Base-by-base conservation (phyloP, 1,140 invertebrate species). In the Brachionus paranguensis region DNA sequence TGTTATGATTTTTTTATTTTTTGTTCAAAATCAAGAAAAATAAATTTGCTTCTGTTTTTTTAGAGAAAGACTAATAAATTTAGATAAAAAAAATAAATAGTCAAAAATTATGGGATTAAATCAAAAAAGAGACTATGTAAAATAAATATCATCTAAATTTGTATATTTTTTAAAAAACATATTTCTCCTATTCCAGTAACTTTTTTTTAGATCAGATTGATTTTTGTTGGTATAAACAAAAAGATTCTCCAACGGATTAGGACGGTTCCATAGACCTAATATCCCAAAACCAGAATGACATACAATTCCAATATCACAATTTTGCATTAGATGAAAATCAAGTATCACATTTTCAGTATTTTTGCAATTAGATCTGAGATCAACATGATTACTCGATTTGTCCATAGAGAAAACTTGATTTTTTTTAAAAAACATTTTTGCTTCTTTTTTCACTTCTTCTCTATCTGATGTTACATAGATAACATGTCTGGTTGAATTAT, bases 271-370 rank as follows among this genome's bases (percentile, higher is more conserved):
- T 27, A 78, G 8, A n/a, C 24, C n/a, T 8, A 78, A 10, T 33
- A 78, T 78, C 11, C 76, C 76, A 60, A 78, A 78, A 33, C 76
- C 76, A 20, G 76, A 78, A 55, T 53, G 47, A 37, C 76, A 55
- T n/a, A 78, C 76, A 24, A 78, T 33, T n/a, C 47, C 76, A 53
- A 55, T 78, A 20, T 78, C 76, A 60, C 76, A 78, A 60, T 78
- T 55, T 78, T 78, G 76, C 53, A 78, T 53, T 20, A 55, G 3
- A 53, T 55, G 76, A 78, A 78, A 78, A 60, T 78, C 76, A 41
- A 78, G 11, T 4, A 78, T 4, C 17, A 60, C 47, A 29, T 78
- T 78, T 53, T 55, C 45, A 12, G 53, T 12, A 53, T 78, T 20
- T 53, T 47, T 7, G 17, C 76, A 78, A n/a, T 78, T 29, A 8